Evolutionary conservation across 2,113 vertebrate genomes (phyloP).

Genomic region (Entosphenus tridentatus): DNA sequence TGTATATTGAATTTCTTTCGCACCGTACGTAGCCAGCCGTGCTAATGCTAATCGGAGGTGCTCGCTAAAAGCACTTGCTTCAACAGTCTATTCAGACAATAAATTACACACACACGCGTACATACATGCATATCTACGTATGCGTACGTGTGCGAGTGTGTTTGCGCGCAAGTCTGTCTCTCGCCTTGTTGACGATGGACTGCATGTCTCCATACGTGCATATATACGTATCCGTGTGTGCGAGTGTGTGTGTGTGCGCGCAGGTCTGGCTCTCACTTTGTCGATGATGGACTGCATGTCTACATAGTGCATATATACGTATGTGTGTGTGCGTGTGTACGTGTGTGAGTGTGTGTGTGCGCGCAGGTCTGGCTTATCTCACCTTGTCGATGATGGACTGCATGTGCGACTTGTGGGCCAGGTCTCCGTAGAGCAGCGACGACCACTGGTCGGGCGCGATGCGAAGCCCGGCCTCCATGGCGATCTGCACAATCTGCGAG

Average conservation of each 20-base stretch:
- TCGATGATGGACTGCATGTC: neutral
- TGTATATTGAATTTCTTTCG: too few relatives aligned
- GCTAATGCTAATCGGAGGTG: too few relatives aligned
- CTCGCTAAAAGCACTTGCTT: too few relatives aligned
- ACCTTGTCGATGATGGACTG: constrained; percentile 98
- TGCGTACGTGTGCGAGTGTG: neutral
- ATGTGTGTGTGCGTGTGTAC: neutral
- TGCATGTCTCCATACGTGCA: neutral
- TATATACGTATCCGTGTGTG: neutral
- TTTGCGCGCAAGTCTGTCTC: neutral
- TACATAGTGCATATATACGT: constrained; percentile 1
- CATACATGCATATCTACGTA: neutral
- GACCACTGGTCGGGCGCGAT: constrained; percentile 97
- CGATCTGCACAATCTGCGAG: constrained; percentile 86
- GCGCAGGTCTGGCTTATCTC: neutral
- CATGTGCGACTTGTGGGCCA: constrained; percentile 97
- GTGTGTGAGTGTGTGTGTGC: neutral
- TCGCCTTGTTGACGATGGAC: neutral
- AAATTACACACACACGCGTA: neutral
- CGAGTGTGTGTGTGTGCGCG: neutral
- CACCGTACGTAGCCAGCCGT: too few relatives aligned
- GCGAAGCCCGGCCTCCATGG: constrained; percentile 82
- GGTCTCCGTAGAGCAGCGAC: constrained; percentile 74
- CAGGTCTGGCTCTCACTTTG: neutral
- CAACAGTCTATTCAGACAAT: too few relatives aligned